Conservation (phyloP, 2,113 vertebrate genomes). For the Triplophysa tibetana region DNA sequence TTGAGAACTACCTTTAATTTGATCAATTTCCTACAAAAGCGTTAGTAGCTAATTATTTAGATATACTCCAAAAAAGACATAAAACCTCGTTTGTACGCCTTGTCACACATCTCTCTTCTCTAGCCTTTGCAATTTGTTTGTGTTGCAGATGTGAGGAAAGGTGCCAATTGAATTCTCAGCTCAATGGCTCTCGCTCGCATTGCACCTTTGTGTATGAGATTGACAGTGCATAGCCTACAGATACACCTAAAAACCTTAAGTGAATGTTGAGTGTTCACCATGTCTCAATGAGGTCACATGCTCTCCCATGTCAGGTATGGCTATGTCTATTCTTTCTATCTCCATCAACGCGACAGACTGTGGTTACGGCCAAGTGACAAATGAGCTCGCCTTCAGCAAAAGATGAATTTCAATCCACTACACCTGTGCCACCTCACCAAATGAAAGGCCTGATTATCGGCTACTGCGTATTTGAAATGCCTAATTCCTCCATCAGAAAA, state of each 20-base stretch:
- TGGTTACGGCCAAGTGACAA: conserved; percentile 76
- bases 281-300: background rate
- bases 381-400: conserved; percentile 72
- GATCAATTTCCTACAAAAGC: background rate
- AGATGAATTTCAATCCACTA: conserved; percentile 78
- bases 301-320: background rate
- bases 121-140: background rate
- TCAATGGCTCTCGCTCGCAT: conserved; percentile 14
- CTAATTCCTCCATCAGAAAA: conserved; percentile 80
- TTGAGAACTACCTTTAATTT: conserved; percentile 1
- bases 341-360: conserved; percentile 49
- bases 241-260: background rate
- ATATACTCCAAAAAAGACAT: background rate
- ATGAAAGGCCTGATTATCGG: conserved; percentile 78
- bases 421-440: conserved; percentile 76
- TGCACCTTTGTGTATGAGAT: conserved; percentile 20
- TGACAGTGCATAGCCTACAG: conserved; percentile 1
- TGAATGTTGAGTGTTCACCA: background rate
- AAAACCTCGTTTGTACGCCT: background rate
- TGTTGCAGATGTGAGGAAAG: conserved; percentile 23
- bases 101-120: background rate
- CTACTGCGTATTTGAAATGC: conserved; percentile 78
- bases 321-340: conserved; percentile 43
- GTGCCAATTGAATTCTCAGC: conserved; percentile 32
- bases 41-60: background rate